A percentile compares a stretch with the other conserved stretches of the same genome.
Conservation (phyloP, 2,888 invertebrate genomes). For the Stramonita haemastoma region DNA sequence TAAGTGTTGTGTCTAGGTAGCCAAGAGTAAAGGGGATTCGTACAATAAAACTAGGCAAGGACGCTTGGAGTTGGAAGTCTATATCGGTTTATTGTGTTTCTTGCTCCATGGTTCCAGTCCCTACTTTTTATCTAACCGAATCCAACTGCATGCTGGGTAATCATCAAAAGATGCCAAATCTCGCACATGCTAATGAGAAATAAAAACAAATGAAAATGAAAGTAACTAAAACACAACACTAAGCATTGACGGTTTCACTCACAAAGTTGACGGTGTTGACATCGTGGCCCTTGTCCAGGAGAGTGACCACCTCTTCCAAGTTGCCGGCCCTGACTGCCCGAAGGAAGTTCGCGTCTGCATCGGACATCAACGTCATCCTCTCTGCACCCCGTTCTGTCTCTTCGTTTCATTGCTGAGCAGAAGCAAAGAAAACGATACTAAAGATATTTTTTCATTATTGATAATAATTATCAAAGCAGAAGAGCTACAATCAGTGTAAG, state of each 20-base stretch:
- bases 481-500: not conserved
- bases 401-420: not conserved
- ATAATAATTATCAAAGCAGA: not conserved
- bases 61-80: too few relatives aligned
- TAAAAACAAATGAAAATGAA: too few relatives aligned
- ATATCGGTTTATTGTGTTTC: too few relatives aligned
- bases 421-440: not conserved
- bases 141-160: too few relatives aligned
- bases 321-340: constrained; percentile 36
- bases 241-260: not conserved
- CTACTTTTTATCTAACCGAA: too few relatives aligned
- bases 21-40: too few relatives aligned
- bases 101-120: too few relatives aligned
- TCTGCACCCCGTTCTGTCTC: not conserved
- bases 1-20: too few relatives aligned
- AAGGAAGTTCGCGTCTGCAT: constrained; percentile 30
- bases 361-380: constrained; percentile 4
- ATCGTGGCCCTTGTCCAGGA: constrained; percentile 35
- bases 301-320: constrained; percentile 31
- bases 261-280: constrained; percentile 38
- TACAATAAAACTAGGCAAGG: too few relatives aligned
- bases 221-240: not conserved
- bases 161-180: too few relatives aligned
- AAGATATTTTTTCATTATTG: not conserved
- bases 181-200: too few relatives aligned